Evolutionary conservation across 1,140 invertebrate species (phyloP).

Genomic region (Bombus difficillimus): DNA sequence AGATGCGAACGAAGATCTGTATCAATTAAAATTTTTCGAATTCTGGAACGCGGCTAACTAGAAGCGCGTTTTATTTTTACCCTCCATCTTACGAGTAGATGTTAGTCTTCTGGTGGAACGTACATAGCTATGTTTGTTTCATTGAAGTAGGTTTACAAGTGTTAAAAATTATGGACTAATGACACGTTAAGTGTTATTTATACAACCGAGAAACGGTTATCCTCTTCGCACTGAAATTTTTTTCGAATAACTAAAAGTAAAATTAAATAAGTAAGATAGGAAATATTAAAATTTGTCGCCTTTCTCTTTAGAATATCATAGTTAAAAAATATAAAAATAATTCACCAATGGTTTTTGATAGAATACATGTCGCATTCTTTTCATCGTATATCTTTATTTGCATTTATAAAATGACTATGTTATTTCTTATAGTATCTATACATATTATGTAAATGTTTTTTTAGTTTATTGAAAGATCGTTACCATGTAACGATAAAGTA

Average conservation of each 20-base stretch:
- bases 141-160: neutral
- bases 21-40: constrained; percentile 31
- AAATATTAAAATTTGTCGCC: neutral
- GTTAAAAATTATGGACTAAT: neutral
- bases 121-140: neutral
- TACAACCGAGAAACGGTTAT: too few relatives aligned
- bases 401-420: neutral
- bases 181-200: too few relatives aligned
- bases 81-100: neutral
- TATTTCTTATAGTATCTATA: neutral
- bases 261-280: too few relatives aligned
- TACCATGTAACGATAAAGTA: constrained; percentile 12
- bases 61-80: constrained; percentile 36
- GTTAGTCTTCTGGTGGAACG: neutral
- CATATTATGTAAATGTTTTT: neutral
- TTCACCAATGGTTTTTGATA: neutral
- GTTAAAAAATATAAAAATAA: neutral
- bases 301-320: neutral
- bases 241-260: neutral
- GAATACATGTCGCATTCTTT: neutral
- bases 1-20: neutral
- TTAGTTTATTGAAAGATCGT: constrained; percentile 3
- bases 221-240: neutral
- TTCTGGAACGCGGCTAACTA: constrained; percentile 10
- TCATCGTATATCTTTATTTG: neutral